Evolutionary conservation across 2,888 invertebrate genomes (phyloP).

Genomic region (Campopleginae sp.): DNA sequence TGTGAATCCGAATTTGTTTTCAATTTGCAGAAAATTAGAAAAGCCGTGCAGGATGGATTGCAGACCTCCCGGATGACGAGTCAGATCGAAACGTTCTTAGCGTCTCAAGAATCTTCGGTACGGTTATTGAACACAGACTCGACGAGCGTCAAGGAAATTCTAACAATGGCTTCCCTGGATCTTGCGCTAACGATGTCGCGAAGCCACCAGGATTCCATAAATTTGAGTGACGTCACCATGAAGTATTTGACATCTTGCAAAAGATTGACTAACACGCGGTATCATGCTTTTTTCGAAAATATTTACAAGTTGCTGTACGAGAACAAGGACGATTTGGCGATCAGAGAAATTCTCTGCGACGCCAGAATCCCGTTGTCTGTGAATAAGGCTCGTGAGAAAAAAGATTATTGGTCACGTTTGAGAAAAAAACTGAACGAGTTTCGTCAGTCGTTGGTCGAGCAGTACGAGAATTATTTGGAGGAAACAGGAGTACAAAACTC

Average conservation of each 20-base stretch:
- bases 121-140: slow-evolving; percentile 69
- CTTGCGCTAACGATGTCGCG: slow-evolving; percentile 79
- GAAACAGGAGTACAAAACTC: slow-evolving; percentile 36
- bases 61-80: slow-evolving; percentile 78
- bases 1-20: not conserved
- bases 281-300: slow-evolving; percentile 73
- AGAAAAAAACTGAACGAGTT: slow-evolving; percentile 65
- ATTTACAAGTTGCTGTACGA: slow-evolving; percentile 75
- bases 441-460: slow-evolving; percentile 50
- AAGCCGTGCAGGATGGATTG: slow-evolving; percentile 78
- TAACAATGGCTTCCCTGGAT: slow-evolving; percentile 79
- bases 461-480: slow-evolving; percentile 51
- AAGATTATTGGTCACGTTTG: slow-evolving; percentile 77
- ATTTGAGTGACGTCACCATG: slow-evolving; percentile 78
- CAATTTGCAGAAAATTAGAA: slow-evolving; percentile 78
- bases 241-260: slow-evolving; percentile 77
- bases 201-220: slow-evolving; percentile 73
- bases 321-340: slow-evolving; percentile 68
- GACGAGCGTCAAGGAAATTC: slow-evolving; percentile 72
- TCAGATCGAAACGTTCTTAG: slow-evolving; percentile 81
- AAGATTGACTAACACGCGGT: slow-evolving; percentile 72
- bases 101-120: slow-evolving; percentile 77
- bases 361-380: slow-evolving; percentile 73
- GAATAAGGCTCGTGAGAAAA: slow-evolving; percentile 73
- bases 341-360: slow-evolving; percentile 75